Conservation (phyloP, 2,797 vertebrate species). For the Sebastes matsubarae region DNA sequence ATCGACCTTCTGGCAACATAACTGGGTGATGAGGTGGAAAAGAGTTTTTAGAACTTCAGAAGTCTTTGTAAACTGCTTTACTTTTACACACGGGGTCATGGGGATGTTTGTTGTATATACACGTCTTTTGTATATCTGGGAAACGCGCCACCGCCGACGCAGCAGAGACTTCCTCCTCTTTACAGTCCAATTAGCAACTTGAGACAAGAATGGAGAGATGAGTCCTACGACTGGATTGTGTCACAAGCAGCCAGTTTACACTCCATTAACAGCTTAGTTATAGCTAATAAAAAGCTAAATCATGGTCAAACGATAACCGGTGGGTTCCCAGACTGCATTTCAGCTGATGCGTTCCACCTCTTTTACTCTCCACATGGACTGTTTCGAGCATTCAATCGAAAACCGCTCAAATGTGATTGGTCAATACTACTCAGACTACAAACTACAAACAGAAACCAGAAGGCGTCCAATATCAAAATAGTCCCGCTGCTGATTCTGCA, state of each 20-base stretch:
- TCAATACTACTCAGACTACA: not conserved
- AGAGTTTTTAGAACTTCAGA: not conserved
- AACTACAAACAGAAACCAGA: not conserved
- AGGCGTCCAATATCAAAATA: not conserved
- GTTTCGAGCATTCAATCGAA: not conserved
- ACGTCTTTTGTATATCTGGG: not conserved
- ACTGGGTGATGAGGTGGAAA: not conserved
- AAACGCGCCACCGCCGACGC: too few relatives aligned
- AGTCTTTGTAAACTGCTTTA: not conserved
- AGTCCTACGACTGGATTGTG: not conserved
- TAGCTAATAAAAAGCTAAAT: not conserved
- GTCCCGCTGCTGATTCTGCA: not conserved
- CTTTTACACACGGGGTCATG: not conserved
- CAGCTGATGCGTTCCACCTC: not conserved
- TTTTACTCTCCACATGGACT: not conserved
- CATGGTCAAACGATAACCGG: not conserved
- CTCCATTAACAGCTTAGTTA: too few relatives aligned
- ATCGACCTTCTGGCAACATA: not conserved
- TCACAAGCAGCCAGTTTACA: not conserved
- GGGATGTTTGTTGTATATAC: not conserved
- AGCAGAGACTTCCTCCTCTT: too few relatives aligned
- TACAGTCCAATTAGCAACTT: too few relatives aligned
- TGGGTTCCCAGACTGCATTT: too few relatives aligned
- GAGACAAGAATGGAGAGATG: too few relatives aligned
- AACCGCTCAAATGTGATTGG: not conserved